Base-by-base conservation (phyloP, 2,888 invertebrate species). In the Alviniconcha strummeri region DNA sequence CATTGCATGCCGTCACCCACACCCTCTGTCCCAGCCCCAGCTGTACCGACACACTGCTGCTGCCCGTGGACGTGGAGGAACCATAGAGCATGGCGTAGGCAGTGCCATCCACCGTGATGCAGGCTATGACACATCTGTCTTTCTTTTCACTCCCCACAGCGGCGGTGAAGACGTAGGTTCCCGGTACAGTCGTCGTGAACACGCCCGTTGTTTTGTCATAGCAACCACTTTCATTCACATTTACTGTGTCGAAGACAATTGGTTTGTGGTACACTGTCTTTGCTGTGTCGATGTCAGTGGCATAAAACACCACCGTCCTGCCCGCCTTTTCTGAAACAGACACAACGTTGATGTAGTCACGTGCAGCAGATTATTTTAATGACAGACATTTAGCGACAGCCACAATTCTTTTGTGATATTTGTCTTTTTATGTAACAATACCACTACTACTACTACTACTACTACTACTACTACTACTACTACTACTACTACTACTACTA, bases 101-200 rank as follows among this genome's bases (percentile, higher is more conserved):
- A 75, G 15, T 4, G 7, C 5, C 55, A 7, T 75, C 75, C 13
- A n/a, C n/a, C n/a, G 55, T 11, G 17, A 75, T 52, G 55, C 13
- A 55, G 54, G 13, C 7, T 19, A 52, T 52, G 7, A 55, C 75
- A 11, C 13, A 6, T 4, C 2, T 54, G 4, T 56, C 75, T 15
- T 55, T 4, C 6, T 52, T 17, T 11, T 4, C 17, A 13, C 55
- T 55, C 52, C 55, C 75, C 13, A 75, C 15, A 15, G 75, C 11
- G 55, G 55, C 55, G 13, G 55, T 75, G 75, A 75, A 75, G 55
- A 75, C 54, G 75, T 75, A 75, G 17, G 15, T 15, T 54, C 75
- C 75, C 55, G 75, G 55, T 5, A 75, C 13, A 4, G 55, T 55
- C 17, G 15, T 15, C 6, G 75, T 75, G 55, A 75, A 75, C 15